These are phyloP conservation scores for Aselliscus stoliczkanus DNA, from an alignment of 2,797 vertebrate genomes.

Conservation along the genomic window DNA sequence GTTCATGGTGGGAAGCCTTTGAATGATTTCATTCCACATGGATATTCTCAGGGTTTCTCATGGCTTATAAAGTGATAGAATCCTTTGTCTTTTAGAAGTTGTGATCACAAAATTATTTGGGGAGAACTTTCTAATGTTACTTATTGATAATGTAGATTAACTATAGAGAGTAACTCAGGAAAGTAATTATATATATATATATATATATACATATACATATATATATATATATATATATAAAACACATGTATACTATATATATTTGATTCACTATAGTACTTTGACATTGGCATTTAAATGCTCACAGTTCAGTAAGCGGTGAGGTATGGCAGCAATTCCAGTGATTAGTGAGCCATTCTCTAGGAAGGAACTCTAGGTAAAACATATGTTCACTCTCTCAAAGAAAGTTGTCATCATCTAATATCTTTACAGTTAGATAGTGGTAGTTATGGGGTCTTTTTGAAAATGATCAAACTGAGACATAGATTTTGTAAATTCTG, in stretches of 20 bases:
- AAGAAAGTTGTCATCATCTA: not conserved
- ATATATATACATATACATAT: no score
- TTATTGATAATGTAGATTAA: conserved; percentile 22
- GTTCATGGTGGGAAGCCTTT: not conserved
- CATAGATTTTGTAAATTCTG: conserved; percentile 5
- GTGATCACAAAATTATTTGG: not conserved
- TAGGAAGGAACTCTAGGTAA: not conserved
- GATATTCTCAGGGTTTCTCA: not conserved
- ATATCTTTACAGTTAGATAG: not conserved
- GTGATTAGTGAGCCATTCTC: not conserved
- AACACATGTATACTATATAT: no score
- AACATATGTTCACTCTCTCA: not conserved
- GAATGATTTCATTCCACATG: conserved; percentile 9
- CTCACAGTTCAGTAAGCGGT: not conserved
- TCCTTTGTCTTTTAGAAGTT: conserved; percentile 29
- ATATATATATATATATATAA: no score
- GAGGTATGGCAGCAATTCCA: not conserved
- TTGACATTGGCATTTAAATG: not conserved
- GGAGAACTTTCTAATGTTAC: not conserved
- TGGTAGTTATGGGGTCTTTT: not conserved
- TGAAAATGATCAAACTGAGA: not conserved
- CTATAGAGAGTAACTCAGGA: not conserved
- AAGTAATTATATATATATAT: no score
- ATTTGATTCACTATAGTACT: not conserved
- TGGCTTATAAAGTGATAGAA: not conserved